phyloP scores from a whole-genome alignment of 1,140 invertebrate genomes.

The Harlomillsia oculata region DNA sequence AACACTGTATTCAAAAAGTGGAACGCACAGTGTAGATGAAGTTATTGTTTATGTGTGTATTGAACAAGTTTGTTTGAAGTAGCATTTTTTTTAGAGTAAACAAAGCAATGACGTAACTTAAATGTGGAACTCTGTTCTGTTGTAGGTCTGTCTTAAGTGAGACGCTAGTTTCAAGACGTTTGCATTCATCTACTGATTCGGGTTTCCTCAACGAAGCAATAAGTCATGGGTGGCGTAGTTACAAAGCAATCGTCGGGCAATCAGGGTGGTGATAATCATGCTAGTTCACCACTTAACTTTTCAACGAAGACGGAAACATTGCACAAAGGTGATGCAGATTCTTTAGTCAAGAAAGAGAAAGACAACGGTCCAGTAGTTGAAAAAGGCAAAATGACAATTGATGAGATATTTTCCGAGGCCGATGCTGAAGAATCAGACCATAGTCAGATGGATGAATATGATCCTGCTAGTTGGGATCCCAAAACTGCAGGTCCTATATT shows the following conservation, averaged over 20 bases:
- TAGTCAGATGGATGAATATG: conserved; percentile 5
- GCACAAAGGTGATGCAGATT: background rate
- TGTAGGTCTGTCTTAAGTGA: background rate
- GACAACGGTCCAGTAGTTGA: background rate
- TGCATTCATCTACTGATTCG: conserved; percentile 26
- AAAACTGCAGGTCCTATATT: conserved; percentile 68
- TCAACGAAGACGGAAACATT: conserved; percentile 9
- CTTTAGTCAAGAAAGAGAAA: background rate
- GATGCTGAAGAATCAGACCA: conserved; percentile 11
- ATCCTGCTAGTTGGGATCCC: conserved; percentile 53
- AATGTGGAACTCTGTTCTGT: background rate
- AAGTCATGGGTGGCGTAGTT: conserved; percentile 4
- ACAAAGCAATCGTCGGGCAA: no score
- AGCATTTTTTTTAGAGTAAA: no score
- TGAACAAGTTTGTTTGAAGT: conserved; percentile 5
- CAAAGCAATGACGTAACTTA: background rate
- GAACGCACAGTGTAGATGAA: background rate
- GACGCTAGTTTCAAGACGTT: background rate
- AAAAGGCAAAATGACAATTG: background rate
- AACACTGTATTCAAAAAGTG: background rate
- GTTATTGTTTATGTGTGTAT: conserved; percentile 3
- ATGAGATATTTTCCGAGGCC: no score
- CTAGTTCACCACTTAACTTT: conserved; percentile 5
- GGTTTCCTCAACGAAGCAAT: background rate
- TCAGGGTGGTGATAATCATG: conserved; percentile 5